A percentile compares a stretch with the other conserved stretches of the same genome.
Conservation (phyloP, 2,113 vertebrate genomes). For the Pituophis catenifer region DNA sequence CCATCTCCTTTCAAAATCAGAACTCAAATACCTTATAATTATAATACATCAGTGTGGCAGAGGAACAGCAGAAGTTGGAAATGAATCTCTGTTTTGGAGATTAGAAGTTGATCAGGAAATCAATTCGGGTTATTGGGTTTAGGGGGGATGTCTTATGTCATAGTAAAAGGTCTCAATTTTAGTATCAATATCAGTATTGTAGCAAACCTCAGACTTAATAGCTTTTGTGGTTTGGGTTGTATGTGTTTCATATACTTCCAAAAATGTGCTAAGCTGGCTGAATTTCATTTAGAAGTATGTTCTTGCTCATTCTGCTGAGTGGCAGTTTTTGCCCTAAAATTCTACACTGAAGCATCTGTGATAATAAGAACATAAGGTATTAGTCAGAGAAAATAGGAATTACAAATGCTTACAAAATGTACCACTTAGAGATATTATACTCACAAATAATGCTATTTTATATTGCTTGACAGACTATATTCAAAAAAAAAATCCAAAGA, state of each 20-base stretch:
- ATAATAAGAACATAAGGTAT: neutral
- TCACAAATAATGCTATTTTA: neutral
- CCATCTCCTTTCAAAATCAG: neutral
- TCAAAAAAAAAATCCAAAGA: neutral
- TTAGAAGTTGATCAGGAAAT: neutral
- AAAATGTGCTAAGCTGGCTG: neutral
- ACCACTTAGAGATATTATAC: neutral
- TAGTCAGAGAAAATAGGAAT: neutral
- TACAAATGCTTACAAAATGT: neutral
- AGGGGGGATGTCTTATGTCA: neutral
- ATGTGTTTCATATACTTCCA: neutral
- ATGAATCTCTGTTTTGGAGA: fast-evolving
- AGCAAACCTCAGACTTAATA: neutral
- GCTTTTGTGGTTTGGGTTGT: neutral
- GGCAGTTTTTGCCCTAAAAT: neutral
- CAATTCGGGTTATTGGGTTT: neutral
- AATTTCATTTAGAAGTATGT: neutral
- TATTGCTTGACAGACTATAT: neutral
- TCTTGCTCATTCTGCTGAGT: neutral
- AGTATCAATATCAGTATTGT: neutral
- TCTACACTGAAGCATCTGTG: neutral
- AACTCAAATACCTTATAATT: neutral
- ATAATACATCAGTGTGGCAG: neutral
- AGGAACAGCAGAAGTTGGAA: neutral
- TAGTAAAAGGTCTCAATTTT: neutral